Percentiles rank a stretch among this genome's conserved stretches.
These are phyloP conservation scores for Trichacis sp. DNA, from an alignment of 2,888 invertebrate species.

Conservation along the genomic window DNA sequence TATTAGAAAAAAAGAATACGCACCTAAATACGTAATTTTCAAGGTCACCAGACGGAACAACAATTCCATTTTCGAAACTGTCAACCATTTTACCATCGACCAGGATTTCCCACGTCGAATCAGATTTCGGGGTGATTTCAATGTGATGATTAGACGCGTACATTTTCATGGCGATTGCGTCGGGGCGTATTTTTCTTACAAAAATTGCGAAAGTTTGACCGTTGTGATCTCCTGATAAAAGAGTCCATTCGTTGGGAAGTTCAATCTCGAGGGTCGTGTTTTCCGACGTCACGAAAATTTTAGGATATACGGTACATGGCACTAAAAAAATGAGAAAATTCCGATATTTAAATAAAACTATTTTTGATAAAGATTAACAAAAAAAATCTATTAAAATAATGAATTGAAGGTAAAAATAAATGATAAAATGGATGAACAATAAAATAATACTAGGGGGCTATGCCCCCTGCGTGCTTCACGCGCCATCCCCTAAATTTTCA, in stretches of 20 bases:
- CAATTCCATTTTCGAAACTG: slow-evolving; percentile 35
- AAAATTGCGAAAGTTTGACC: slow-evolving; percentile 58
- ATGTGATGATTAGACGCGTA: slow-evolving; percentile 35
- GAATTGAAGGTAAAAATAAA: no score
- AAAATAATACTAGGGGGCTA: no score
- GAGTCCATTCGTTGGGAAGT: slow-evolving; percentile 58
- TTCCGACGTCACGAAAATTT: slow-evolving; percentile 48
- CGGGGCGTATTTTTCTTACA: slow-evolving; percentile 53
- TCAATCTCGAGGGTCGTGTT: slow-evolving; percentile 43
- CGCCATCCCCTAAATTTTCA: no score
- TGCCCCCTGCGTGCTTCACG: no score
- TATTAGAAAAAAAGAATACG: no score
- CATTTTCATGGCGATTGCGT: slow-evolving; percentile 47
- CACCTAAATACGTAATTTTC: background rate
- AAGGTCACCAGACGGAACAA: slow-evolving; percentile 3
- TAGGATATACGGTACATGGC: slow-evolving; percentile 55
- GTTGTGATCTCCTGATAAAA: slow-evolving; percentile 56
- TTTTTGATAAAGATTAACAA: no score
- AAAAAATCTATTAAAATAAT: no score
- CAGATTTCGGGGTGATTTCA: slow-evolving; percentile 43
- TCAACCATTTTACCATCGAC: slow-evolving; percentile 43
- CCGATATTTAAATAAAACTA: slow-evolving; percentile 5
- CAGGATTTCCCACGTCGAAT: slow-evolving; percentile 22
- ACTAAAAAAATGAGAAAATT: slow-evolving; percentile 45
- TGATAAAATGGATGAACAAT: no score